phyloP scores from a whole-genome alignment of 2,797 vertebrate genomes.

The Pseudochaenichthys georgianus region DNA sequence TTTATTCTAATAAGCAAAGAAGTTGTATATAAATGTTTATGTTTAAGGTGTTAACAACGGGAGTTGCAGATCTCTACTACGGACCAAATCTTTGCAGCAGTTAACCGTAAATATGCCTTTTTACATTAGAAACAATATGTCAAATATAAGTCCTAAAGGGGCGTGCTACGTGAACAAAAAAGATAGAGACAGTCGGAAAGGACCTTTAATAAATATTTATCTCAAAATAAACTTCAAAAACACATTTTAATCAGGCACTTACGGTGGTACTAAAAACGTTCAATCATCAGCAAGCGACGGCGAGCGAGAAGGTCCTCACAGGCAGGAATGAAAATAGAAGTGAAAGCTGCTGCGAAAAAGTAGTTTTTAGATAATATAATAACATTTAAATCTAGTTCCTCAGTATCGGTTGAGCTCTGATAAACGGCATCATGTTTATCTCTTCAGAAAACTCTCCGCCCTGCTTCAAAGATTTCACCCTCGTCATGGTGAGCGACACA shows the following conservation, averaged over 20 bases:
- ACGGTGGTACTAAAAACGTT: background rate
- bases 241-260: slow-evolving; percentile 53
- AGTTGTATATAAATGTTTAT: background rate
- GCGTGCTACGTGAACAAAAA: accelerated
- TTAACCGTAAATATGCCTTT: slow-evolving; percentile 34
- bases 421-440: slow-evolving; percentile 89
- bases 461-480: slow-evolving; percentile 80
- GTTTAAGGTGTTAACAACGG: too few relatives aligned
- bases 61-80: slow-evolving; percentile 27
- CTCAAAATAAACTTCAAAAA: accelerated
- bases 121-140: background rate
- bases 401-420: accelerated
- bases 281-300: slow-evolving; percentile 53
- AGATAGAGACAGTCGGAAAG: accelerated
- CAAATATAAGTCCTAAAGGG: accelerated
- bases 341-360: background rate
- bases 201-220: accelerated
- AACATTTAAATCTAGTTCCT: background rate
- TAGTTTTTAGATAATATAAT: background rate
- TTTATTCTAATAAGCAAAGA: too few relatives aligned
- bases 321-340: slow-evolving; percentile 42
- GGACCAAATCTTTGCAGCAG: slow-evolving; percentile 40
- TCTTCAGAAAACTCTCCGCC: slow-evolving; percentile 70
- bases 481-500: slow-evolving; percentile 81
- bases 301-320: slow-evolving; percentile 17